Base-by-base conservation (phyloP, 2,888 invertebrate species). In the Orthosia gracilis region DNA sequence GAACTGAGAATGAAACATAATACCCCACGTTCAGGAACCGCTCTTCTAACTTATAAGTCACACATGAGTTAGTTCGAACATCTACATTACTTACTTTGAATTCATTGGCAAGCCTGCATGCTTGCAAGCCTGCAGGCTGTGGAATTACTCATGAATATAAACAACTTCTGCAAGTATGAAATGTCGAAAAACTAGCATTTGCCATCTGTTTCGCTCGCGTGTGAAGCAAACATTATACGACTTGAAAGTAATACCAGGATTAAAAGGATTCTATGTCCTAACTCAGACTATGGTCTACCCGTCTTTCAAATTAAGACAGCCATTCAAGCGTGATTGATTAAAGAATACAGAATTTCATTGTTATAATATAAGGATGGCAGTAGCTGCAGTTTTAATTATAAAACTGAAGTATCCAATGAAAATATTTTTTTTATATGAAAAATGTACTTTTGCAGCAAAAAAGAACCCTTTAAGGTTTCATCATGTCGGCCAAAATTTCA, bases 1-100 rank as follows among this genome's bases (percentile, higher is more conserved):
- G 26, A 61, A 73, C 26, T 21, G 15, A 45, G 74, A 73, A 80
- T 55, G 40, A 45, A 80, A 80, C 54, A 45, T 76, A 76, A 76
- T 50, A 57, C 74, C 17, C 5, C 75, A 76, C 75, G 75, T 62
- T 76, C 73, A 45, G 40, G 21, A 21, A 21, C 45, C 49, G 40
- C 18, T n/a, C 54, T 50, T 54, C 47, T 74, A 61, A 76, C 75
- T 76, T 76, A 55, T 73, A 80, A 73, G 26, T 61, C 73, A 45
- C 26, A 50, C 40, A 80, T 76, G 50, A 73, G n/a, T 54, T 59
- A 59, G 52, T 71, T n/a, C 26, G 15, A 54, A 26, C 47, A 54
- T 49, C 50, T 21, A 26, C 52, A 26, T 70, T 50, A 50, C 49
- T 57, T 57, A 73, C 21, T 70, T 31, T 70, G 71, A 71, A 61